Evolutionary conservation across 2,888 invertebrate genomes (phyloP), one percentile per base, ranked within the genome.

Genomic region (Tanytarsus gracilentus): DNA sequence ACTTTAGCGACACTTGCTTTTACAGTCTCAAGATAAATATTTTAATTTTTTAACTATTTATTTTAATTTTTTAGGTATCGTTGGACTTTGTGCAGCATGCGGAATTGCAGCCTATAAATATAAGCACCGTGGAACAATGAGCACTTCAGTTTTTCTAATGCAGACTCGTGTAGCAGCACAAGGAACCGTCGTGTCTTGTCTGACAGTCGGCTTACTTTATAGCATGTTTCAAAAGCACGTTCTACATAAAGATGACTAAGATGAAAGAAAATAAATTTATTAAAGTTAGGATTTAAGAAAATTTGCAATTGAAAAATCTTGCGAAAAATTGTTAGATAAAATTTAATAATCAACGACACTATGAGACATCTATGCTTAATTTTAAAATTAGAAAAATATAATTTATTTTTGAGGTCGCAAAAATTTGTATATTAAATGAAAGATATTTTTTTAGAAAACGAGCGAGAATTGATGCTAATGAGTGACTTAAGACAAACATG

Each of bases 161-260:
- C 88, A 90, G 69, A 79, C 91, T 65, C 80, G 92, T 70, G 90
- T 93, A n/a, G 84, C 83, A 23, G 88, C 92, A 0, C 93, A 93
- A 72, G 86, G 89, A 21, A 79, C 85, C 21, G 85, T 88, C 0
- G 86, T 92, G 4, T 86, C 83, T 3, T 82, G 84, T 2, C 77
- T 92, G 65, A 84, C 86, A 1, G 66, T 83, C 3, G 91, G 91
- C 64, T 78, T 90, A 69, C 72, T 76, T 0, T 86, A 85, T 69
- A 78, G 80, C 0, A 80, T 90, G 73, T 58, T 58, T 16, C 40
- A 58, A 26, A 58, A 58, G 40, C 40, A 40, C 14, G 48, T 58
- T 30, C 30, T 58, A 9, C 58, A 58, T 48, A 11, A 58, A 16
- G 58, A 40, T 23, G 44, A 58, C 23, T 27, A 23, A 40, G 58